These are phyloP conservation scores for Apamea monoglypha DNA, from an alignment of 2,888 invertebrate genomes.

Conservation along the genomic window DNA sequence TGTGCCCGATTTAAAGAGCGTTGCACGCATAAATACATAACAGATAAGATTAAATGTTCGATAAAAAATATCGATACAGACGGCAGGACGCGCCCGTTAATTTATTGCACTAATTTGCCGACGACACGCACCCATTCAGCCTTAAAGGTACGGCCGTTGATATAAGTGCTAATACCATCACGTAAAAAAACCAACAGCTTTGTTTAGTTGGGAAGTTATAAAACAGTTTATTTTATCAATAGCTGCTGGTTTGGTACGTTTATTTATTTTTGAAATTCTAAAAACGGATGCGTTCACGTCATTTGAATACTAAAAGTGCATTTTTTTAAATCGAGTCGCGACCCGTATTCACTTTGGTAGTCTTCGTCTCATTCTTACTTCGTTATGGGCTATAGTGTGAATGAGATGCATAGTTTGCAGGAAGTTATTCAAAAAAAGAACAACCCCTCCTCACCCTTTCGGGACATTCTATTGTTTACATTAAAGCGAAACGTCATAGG, in stretches of 20 bases:
- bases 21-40: slow-evolving; percentile 78
- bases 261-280: slow-evolving; percentile 87
- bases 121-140: slow-evolving; percentile 56
- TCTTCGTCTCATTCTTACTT: slow-evolving; percentile 73
- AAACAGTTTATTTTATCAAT: slow-evolving; percentile 86
- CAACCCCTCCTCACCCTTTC: slow-evolving; percentile 89
- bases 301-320: slow-evolving; percentile 89
- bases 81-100: slow-evolving; percentile 53
- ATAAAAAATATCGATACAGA: slow-evolving; percentile 66
- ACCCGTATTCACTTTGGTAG: slow-evolving; percentile 69
- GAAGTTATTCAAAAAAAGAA: slow-evolving; percentile 89
- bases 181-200: slow-evolving; percentile 69
- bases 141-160: slow-evolving; percentile 65
- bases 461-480: slow-evolving; percentile 86
- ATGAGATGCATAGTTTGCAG: slow-evolving; percentile 81
- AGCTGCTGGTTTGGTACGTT: slow-evolving; percentile 75
- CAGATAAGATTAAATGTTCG: slow-evolving; percentile 74
- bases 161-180: slow-evolving; percentile 65
- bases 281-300: slow-evolving; percentile 88
- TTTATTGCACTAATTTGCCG: slow-evolving; percentile 66
- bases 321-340: slow-evolving; percentile 76
- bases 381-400: slow-evolving; percentile 69
- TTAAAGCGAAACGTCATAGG: slow-evolving; percentile 77
- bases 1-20: slow-evolving; percentile 77
- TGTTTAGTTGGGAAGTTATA: slow-evolving; percentile 86